A percentile compares a stretch with the other conserved stretches of the same genome.
Evolutionary conservation across 2,888 invertebrate genomes (phyloP).

Genomic region (Pachliopta kotzebuea): DNA sequence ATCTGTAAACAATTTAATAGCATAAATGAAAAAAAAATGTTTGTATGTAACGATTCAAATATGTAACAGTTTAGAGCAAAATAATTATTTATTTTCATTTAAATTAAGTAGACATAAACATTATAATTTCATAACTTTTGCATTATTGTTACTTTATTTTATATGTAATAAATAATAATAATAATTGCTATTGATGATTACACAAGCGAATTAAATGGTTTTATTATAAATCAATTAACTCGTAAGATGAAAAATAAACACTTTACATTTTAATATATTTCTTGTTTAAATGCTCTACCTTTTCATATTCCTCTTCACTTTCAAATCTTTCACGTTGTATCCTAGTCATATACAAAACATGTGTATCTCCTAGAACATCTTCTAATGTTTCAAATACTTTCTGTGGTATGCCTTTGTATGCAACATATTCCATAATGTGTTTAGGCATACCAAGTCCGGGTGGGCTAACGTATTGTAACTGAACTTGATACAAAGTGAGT

Average conservation of each 20-base stretch:
- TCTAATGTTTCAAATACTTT: constrained; percentile 87
- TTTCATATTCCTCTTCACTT: constrained; percentile 90
- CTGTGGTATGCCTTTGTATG: constrained; percentile 89
- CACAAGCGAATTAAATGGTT: background rate
- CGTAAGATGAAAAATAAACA: background rate
- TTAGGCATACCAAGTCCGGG: constrained; percentile 94
- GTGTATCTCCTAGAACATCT: constrained; percentile 93
- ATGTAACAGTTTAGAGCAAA: background rate
- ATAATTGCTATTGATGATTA: background rate
- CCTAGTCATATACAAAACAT: constrained; percentile 98
- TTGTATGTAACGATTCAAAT: background rate
- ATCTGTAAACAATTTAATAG: constrained; percentile 74
- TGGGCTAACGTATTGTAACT: constrained; percentile 95
- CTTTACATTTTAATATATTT: background rate
- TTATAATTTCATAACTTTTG: too few species aligned
- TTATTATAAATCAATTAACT: background rate
- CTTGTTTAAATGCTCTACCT: constrained; percentile 75
- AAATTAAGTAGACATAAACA: background rate
- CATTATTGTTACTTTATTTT: background rate
- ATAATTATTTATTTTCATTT: background rate
- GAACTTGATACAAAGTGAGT: constrained; percentile 95
- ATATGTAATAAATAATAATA: background rate
- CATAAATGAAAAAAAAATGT: constrained; percentile 2
- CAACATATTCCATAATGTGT: constrained; percentile 89
- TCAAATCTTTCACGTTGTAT: constrained; percentile 97